phyloP scores from a whole-genome alignment of 1,140 invertebrate genomes.

The Pomacea maculata region DNA sequence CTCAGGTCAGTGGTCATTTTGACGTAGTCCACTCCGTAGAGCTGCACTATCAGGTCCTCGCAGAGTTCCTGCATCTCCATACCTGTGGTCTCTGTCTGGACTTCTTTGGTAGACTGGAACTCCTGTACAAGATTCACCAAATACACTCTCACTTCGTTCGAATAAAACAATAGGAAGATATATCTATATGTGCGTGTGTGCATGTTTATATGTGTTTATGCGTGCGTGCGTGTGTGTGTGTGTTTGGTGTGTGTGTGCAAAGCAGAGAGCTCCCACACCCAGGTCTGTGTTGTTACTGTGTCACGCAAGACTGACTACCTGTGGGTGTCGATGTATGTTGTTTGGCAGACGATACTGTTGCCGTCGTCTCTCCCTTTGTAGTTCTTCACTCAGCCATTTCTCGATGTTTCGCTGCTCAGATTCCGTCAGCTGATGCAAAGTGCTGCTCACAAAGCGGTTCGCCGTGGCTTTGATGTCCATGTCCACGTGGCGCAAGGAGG shows the following conservation, averaged over 20 bases:
- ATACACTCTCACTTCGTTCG: no score
- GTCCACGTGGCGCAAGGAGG: slow-evolving; percentile 20
- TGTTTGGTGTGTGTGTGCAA: no score
- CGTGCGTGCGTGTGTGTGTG: no score
- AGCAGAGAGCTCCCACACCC: no score
- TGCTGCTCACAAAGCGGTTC: slow-evolving; percentile 19
- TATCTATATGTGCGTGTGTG: no score
- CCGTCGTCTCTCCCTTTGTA: slow-evolving; percentile 28
- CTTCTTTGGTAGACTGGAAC: slow-evolving; percentile 30
- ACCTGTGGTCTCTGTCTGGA: slow-evolving; percentile 31
- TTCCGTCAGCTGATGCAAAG: slow-evolving; percentile 23
- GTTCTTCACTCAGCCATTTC: slow-evolving; percentile 29
- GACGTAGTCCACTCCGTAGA: slow-evolving; percentile 28
- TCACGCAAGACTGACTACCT: no score
- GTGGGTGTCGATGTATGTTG: no score
- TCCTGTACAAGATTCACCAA: neutral
- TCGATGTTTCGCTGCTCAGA: slow-evolving; percentile 27
- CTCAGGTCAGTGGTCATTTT: slow-evolving; percentile 19
- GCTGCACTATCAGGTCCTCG: slow-evolving; percentile 28
- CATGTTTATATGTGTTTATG: no score
- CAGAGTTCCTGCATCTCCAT: slow-evolving; percentile 29
- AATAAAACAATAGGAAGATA: no score
- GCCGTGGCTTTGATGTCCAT: slow-evolving; percentile 21
- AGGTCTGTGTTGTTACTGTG: no score
- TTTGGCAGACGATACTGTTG: slow-evolving; percentile 24